These are phyloP conservation scores for Bellardia pandia DNA, from an alignment of 2,888 invertebrate genomes.

Conservation along the genomic window DNA sequence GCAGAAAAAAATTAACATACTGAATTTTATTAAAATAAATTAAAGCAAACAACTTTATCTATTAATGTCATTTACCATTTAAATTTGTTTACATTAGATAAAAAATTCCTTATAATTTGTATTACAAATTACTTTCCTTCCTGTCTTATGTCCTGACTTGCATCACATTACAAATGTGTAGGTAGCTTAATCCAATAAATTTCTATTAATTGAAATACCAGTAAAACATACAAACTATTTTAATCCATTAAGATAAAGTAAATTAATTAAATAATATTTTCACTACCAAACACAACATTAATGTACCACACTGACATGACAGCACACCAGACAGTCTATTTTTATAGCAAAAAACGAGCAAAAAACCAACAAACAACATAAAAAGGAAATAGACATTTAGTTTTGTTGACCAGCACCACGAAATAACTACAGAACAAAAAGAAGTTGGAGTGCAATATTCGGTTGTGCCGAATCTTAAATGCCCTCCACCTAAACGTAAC, in stretches of 20 bases:
- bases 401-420: conserved; percentile 32
- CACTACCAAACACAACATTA: conserved; percentile 8
- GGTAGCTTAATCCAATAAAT: conserved; percentile 41
- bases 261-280: conserved; percentile 61
- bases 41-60: not conserved
- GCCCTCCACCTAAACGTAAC: too few species aligned
- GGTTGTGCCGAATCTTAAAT: too few species aligned
- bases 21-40: too few species aligned
- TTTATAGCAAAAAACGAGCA: not conserved
- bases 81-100: not conserved
- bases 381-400: conserved; percentile 50
- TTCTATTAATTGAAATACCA: conserved; percentile 35
- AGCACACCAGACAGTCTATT: conserved; percentile 12
- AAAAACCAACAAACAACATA: not conserved
- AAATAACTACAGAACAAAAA: not conserved
- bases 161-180: conserved; percentile 1
- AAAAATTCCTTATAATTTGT: not conserved
- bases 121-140: conserved; percentile 1
- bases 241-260: conserved; percentile 60
- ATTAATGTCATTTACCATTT: not conserved
- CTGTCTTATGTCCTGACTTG: not conserved
- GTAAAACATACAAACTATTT: conserved; percentile 35
- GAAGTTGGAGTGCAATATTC: too few species aligned
- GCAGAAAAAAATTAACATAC: too few species aligned
- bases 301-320: not conserved